phyloP scores from a whole-genome alignment of 2,888 invertebrate genomes.

The Drosophila greeni region DNA sequence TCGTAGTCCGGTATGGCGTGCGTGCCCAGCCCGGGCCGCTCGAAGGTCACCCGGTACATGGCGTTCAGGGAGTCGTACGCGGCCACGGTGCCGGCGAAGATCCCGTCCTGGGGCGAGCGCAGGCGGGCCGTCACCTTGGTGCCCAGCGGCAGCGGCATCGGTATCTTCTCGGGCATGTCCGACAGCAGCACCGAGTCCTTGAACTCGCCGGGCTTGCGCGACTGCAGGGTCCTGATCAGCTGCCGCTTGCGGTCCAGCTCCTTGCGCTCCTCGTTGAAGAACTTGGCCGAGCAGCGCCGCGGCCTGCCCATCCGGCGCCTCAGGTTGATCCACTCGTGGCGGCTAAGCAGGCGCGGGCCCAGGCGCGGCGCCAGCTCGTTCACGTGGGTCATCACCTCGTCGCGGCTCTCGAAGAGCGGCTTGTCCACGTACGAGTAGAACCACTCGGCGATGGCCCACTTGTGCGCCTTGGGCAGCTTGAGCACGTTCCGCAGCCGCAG shows the following conservation, averaged over 20 bases:
- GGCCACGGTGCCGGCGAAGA: slow-evolving; percentile 95
- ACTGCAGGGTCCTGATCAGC: slow-evolving; percentile 94
- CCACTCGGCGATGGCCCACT: slow-evolving; percentile 99
- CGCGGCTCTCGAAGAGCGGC: slow-evolving; percentile 95
- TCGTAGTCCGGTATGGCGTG: slow-evolving; percentile 98
- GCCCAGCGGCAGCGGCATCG: slow-evolving; percentile 95
- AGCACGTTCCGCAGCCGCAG: slow-evolving; percentile 93
- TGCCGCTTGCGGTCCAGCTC: slow-evolving; percentile 94
- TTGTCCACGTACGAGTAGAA: slow-evolving; percentile 99
- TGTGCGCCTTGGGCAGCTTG: slow-evolving; percentile 98
- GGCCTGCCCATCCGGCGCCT: slow-evolving; percentile 98
- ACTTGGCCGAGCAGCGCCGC: slow-evolving; percentile 94
- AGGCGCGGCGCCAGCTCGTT: slow-evolving; percentile 96
- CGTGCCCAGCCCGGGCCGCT: slow-evolving; percentile 93
- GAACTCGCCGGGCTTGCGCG: slow-evolving; percentile 90
- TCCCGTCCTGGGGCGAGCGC: slow-evolving; percentile 95
- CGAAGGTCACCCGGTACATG: slow-evolving; percentile 96
- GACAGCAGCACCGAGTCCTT: slow-evolving; percentile 84
- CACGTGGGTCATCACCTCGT: slow-evolving; percentile 83
- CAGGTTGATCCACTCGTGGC: slow-evolving; percentile 97
- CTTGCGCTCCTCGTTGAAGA: slow-evolving; percentile 95
- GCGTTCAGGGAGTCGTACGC: slow-evolving; percentile 97
- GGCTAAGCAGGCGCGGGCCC: slow-evolving; percentile 88
- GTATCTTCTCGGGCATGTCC: slow-evolving; percentile 96
- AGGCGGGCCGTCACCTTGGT: slow-evolving; percentile 93